Evolutionary conservation across 2,888 invertebrate species (phyloP), one percentile per base, ranked within the genome.

Genomic region (Pedicia rivosa): DNA sequence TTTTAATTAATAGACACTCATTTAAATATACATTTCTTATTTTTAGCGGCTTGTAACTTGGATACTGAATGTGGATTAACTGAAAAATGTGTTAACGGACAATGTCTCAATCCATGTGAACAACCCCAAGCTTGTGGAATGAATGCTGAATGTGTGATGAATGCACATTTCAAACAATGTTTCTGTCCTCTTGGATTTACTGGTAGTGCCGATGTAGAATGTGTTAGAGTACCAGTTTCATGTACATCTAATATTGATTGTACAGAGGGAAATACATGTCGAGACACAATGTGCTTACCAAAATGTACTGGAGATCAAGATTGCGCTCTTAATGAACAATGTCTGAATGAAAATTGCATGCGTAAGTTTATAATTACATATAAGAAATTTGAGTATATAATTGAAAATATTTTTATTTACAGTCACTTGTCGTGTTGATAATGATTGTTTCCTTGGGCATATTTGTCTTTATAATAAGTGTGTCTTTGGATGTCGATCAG

Each of bases 371-470:
- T 32, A 20, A 42, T 36, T 43, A 27, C 29, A 20, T 6, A 20
- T 6, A 20, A 20, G 5, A 6, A 20, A 20, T 6, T 20, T 20
- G 5, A 20, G 20, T 6, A 20, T 6, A 5, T 20, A 20, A 20
- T 20, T 20, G 20, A 6, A 6, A 20, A 5, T 20, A 20, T 28
- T 35, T 35, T 14, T 30, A 4, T 9, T 5, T 30, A 26, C 56
- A 72, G 74, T 90, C 40, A 90, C 88, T 3, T 91, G 91, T 52
- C 74, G 87, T 33, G 77, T 87, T 2, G 88, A 90, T 54, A 86
- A 88, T 50, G 90, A 91, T 50, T 91, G 90, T 50, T 88, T 90
- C 72, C 65, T 88, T 40, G 88, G 88, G 2, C 87, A 90, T 50
- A 84, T 90, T 45, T 91, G 91, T 51, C 61, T 87, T 39, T 74